Evolutionary conservation across 2,113 vertebrate species (phyloP).

Genomic region (Gymnocephalus cernua): DNA sequence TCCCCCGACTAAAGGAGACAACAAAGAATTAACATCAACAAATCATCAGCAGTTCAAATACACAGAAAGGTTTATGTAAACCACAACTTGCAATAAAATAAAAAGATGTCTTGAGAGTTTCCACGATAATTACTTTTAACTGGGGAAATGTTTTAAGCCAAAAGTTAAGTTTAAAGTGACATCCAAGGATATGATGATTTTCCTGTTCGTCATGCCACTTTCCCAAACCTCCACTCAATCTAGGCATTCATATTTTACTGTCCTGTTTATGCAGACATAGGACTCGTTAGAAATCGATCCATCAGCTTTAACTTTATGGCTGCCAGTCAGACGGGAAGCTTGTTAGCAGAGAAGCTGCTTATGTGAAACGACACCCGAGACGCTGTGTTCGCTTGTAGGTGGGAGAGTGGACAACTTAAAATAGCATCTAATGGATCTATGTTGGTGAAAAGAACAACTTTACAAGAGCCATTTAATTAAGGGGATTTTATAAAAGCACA

Average conservation of each 20-base stretch:
- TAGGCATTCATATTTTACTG: background rate
- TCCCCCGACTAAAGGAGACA: slow-evolving; percentile 90
- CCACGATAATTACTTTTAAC: background rate
- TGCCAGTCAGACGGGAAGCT: slow-evolving; percentile 18
- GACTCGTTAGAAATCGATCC: background rate
- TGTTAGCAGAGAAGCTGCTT: background rate
- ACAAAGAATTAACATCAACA: background rate
- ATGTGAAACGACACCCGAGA: slow-evolving; percentile 6
- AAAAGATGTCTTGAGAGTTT: background rate
- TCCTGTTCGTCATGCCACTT: slow-evolving; percentile 2
- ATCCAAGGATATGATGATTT: background rate
- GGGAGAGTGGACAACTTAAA: background rate
- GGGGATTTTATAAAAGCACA: background rate
- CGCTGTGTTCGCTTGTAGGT: background rate
- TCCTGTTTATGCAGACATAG: background rate
- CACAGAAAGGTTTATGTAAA: background rate
- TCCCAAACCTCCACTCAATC: slow-evolving; percentile 8
- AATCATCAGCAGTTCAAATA: background rate
- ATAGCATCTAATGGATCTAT: slow-evolving; percentile 17
- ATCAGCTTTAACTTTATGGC: background rate
- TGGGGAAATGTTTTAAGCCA: too few species aligned
- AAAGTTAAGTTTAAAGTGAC: too few species aligned
- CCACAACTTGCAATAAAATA: background rate
- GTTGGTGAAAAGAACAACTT: background rate
- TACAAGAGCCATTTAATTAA: background rate